phyloP scores from a whole-genome alignment of 2,797 vertebrate species.

The Danio albolineatus region DNA sequence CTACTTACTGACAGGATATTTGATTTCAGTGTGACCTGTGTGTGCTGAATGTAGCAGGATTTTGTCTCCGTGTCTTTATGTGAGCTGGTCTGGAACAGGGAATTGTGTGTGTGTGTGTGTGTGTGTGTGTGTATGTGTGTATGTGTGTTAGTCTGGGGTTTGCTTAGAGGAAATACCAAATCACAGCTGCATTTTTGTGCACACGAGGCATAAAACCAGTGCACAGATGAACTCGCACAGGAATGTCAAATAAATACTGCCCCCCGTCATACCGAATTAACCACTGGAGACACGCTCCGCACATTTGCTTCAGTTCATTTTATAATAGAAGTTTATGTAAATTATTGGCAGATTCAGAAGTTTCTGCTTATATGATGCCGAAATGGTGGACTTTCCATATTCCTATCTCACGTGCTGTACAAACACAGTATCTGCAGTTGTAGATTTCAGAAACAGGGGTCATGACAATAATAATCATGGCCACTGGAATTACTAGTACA shows the following conservation, averaged over 20 bases:
- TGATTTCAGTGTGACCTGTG: neutral
- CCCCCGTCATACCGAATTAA: neutral
- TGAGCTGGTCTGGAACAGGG: neutral
- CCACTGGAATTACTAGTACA: too few relatives aligned
- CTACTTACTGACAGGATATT: neutral
- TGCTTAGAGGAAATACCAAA: conserved; percentile 50
- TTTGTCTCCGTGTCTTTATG: neutral
- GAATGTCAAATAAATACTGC: conserved; percentile 15
- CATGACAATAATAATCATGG: too few relatives aligned
- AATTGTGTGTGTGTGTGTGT: neutral
- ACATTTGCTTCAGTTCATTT: neutral
- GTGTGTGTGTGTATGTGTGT: neutral
- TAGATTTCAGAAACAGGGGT: too few relatives aligned
- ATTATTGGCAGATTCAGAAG: neutral
- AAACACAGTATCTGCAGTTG: too few relatives aligned
- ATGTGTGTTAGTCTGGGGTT: neutral
- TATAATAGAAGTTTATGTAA: too few relatives aligned
- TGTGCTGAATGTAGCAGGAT: neutral
- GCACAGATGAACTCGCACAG: conserved; percentile 1
- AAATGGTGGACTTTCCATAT: too few relatives aligned
- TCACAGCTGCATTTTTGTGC: conserved; percentile 36
- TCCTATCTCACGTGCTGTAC: too few relatives aligned
- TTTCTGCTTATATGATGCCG: too few relatives aligned
- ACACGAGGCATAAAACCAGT: conserved; percentile 7
- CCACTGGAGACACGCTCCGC: neutral